Evolutionary conservation across 1,140 invertebrate genomes (phyloP).

Genomic region (Gryllus bimaculatus): DNA sequence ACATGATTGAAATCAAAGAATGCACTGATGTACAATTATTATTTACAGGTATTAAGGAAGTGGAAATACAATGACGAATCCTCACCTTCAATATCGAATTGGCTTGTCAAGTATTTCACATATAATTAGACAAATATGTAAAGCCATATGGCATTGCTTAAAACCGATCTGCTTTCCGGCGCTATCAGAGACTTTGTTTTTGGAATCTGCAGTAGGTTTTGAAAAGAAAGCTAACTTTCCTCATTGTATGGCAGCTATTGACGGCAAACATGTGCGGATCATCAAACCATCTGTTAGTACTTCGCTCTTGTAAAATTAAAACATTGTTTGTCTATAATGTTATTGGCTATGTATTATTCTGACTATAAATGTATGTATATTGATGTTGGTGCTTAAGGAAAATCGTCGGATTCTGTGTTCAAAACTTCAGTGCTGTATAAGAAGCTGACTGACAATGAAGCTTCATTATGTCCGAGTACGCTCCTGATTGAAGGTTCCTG

Average conservation of each 20-base stretch:
- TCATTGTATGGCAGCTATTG: constrained; percentile 25
- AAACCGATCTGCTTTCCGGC: background rate
- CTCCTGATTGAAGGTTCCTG: no score
- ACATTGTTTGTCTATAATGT: constrained; percentile 31
- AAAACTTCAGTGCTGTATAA: constrained; percentile 21
- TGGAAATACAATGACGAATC: no score
- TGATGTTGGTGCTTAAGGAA: constrained; percentile 34
- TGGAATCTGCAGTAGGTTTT: constrained; percentile 7
- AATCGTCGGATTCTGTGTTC: background rate
- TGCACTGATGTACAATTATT: no score
- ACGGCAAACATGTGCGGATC: constrained; percentile 31
- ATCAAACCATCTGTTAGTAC: constrained; percentile 23
- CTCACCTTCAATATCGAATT: no score
- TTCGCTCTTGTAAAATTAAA: constrained; percentile 31
- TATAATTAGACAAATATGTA: background rate
- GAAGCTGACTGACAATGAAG: no score
- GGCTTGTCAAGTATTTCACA: background rate
- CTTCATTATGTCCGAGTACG: no score
- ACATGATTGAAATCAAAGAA: no score
- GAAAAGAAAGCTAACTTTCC: constrained; percentile 12
- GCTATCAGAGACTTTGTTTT: constrained; percentile 14
- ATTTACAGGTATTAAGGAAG: no score
- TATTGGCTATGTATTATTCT: constrained; percentile 33
- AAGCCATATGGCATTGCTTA: background rate
- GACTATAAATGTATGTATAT: constrained; percentile 25